Percentiles rank a stretch among this genome's conserved stretches.
Evolutionary conservation across 2,888 invertebrate species (phyloP).

Genomic region (Cephonodes hylas): DNA sequence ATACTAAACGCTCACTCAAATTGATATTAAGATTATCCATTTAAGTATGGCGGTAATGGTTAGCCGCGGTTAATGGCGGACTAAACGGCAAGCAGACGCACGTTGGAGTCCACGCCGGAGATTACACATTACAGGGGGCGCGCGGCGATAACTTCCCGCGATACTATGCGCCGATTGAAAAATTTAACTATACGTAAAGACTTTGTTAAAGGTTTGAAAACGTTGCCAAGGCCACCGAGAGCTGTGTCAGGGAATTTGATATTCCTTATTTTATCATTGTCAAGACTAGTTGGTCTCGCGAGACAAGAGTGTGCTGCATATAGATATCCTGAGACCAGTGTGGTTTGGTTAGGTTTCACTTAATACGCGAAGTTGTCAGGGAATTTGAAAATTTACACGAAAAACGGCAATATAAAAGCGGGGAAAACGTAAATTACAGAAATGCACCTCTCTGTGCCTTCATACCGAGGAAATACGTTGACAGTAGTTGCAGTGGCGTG

Average conservation of each 20-base stretch:
- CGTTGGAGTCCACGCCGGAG: not conserved
- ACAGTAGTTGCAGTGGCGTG: too few species aligned
- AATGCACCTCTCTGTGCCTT: too few species aligned
- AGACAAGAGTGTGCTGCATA: too few species aligned
- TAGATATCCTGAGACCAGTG: too few species aligned
- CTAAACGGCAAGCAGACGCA: not conserved
- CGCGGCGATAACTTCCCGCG: not conserved
- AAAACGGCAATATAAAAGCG: too few species aligned
- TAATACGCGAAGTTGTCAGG: too few species aligned
- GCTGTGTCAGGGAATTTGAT: not conserved
- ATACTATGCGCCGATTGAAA: not conserved
- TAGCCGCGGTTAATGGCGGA: not conserved
- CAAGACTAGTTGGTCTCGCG: too few species aligned
- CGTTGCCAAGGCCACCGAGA: not conserved
- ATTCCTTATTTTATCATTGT: too few species aligned
- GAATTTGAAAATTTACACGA: too few species aligned
- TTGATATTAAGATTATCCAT: slow-evolving; percentile 9
- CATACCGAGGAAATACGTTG: too few species aligned
- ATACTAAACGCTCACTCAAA: slow-evolving; percentile 8
- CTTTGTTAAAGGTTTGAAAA: not conserved
- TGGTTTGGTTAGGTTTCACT: too few species aligned
- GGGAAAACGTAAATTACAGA: too few species aligned
- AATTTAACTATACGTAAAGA: not conserved
- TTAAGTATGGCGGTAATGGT: not conserved
- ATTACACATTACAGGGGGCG: not conserved